Percentiles rank a stretch among this genome's conserved stretches.
Conservation (phyloP, 2,113 vertebrate genomes). For the Bucco capensis region DNA sequence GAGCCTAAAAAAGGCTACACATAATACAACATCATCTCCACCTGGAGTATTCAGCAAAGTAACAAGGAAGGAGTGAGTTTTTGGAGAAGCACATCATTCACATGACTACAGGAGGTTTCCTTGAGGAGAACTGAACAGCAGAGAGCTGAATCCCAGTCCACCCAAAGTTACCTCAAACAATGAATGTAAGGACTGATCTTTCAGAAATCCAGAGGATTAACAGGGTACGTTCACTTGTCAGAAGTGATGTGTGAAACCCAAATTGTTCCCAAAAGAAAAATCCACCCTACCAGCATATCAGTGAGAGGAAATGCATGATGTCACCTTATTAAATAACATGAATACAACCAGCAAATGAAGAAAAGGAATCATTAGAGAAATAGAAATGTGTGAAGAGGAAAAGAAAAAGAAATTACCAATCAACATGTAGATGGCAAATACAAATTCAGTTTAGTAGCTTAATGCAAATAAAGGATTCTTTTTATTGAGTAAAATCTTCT, state of each 20-base stretch:
- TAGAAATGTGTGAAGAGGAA: not conserved
- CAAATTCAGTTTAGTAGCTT: not conserved
- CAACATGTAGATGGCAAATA: not conserved
- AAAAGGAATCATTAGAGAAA: not conserved
- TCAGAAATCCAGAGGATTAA: not conserved
- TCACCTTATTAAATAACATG: not conserved
- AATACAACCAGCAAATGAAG: not conserved
- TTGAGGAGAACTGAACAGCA: not conserved
- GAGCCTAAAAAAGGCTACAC: not conserved
- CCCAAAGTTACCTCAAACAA: not conserved
- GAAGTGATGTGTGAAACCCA: not conserved
- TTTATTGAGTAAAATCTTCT: not conserved
- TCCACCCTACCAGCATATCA: not conserved
- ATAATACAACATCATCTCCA: not conserved
- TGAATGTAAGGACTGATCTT: not conserved
- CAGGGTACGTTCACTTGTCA: rapidly evolving
- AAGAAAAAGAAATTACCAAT: not conserved
- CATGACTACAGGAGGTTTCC: not conserved
- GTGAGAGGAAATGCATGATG: not conserved
- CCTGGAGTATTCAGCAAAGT: not conserved
- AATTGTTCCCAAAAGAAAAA: not conserved
- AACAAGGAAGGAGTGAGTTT: not conserved
- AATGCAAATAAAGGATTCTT: not conserved
- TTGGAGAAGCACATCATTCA: not conserved
- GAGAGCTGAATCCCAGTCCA: not conserved